A percentile compares a stretch with the other conserved stretches of the same genome.
phyloP scores from a whole-genome alignment of 2,113 vertebrate genomes.

The Entomyzon cyanotis region DNA sequence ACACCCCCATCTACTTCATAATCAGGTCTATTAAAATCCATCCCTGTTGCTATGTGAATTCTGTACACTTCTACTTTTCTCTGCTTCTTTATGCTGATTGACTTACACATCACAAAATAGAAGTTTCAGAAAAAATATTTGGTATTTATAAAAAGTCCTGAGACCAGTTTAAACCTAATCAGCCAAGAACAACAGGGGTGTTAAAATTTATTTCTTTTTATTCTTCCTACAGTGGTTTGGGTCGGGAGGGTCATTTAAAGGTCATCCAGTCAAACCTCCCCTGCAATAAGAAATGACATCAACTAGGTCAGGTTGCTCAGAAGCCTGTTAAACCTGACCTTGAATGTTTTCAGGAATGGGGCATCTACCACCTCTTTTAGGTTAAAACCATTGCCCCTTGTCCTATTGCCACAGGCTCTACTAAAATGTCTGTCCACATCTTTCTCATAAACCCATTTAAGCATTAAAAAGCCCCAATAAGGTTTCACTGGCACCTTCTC shows the following conservation, averaged over 20 bases:
- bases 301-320: not conserved
- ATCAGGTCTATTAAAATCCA: slow-evolving; percentile 42
- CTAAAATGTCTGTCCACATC: not conserved
- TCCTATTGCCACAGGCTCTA: no score
- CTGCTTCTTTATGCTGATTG: not conserved
- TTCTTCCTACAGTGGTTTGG: not conserved
- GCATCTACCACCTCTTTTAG: not conserved
- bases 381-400: not conserved
- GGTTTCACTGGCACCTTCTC: not conserved
- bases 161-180: not conserved
- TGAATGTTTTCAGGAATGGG: not conserved
- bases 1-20: slow-evolving; percentile 11
- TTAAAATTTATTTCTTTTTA: not conserved
- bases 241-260: not conserved
- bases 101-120: not conserved
- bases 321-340: not conserved
- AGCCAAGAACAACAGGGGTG: accelerated
- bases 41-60: slow-evolving; percentile 35
- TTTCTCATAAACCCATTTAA: not conserved
- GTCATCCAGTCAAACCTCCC: not conserved
- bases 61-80: not conserved
- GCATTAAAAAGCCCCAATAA: not conserved
- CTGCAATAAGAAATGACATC: not conserved
- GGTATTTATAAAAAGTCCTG: not conserved
- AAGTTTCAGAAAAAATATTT: not conserved